Percentiles rank a stretch among this genome's conserved stretches.
phyloP scores from a whole-genome alignment of 2,113 vertebrate genomes.

The Ceratotherium simum region DNA sequence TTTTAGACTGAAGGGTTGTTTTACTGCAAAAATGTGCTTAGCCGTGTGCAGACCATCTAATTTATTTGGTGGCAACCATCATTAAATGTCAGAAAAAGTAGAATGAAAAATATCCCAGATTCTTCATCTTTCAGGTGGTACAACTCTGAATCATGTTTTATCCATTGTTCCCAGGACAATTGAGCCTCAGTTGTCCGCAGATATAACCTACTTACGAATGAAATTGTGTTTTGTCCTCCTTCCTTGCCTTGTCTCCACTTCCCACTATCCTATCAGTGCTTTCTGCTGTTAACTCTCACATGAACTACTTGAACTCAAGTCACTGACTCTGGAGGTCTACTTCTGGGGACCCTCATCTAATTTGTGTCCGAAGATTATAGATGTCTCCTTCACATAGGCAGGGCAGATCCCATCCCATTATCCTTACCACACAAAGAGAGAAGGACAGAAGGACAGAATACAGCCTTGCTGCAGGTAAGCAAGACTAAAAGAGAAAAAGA shows the following conservation, averaged over 20 bases:
- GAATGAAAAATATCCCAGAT: not conserved
- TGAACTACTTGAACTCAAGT: not conserved
- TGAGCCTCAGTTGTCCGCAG: not conserved
- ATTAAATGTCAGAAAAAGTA: not conserved
- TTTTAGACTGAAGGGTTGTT: not conserved
- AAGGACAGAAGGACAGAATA: too few species aligned
- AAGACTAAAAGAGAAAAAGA: too few species aligned
- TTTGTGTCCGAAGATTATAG: too few species aligned
- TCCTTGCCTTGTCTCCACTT: not conserved
- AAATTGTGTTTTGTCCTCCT: not conserved
- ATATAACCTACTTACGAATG: not conserved
- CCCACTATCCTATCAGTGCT: not conserved
- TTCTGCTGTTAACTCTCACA: not conserved
- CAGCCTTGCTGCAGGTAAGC: too few species aligned
- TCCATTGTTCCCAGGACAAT: not conserved
- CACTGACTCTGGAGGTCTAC: not conserved
- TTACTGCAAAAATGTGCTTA: not conserved
- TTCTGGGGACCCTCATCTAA: too few species aligned
- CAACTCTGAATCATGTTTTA: not conserved
- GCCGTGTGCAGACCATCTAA: not conserved
- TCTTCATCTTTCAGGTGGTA: not conserved
- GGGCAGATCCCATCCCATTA: too few species aligned
- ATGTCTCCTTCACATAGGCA: too few species aligned
- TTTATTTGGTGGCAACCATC: not conserved
- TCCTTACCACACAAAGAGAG: too few species aligned